These are phyloP conservation scores for Pelodytes ibericus DNA, from an alignment of 2,797 vertebrate species.

Conservation along the genomic window DNA sequence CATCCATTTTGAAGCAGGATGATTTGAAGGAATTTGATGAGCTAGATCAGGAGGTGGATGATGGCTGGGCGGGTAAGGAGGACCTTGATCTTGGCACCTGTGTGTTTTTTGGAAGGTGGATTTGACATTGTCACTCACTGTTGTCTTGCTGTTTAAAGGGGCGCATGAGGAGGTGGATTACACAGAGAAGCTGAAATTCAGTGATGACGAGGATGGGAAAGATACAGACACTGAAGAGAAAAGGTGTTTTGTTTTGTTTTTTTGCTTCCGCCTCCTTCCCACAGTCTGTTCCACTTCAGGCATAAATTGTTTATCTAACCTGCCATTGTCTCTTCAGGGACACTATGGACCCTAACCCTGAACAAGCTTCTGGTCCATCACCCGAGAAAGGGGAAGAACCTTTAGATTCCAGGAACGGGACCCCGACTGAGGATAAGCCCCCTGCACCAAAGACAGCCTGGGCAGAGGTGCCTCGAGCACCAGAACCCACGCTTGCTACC, in stretches of 20 bases:
- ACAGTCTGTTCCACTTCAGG: not conserved
- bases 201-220: constrained; percentile 91
- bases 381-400: constrained; percentile 63
- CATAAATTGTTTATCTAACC: not conserved
- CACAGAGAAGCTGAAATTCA: constrained; percentile 94
- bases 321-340: constrained; percentile 8
- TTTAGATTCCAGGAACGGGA: constrained; percentile 72
- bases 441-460: constrained; percentile 83
- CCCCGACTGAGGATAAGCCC: constrained; percentile 76
- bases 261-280: not conserved
- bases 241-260: constrained; percentile 12
- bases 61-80: constrained; percentile 89
- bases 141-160: constrained; percentile 66
- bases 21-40: constrained; percentile 90
- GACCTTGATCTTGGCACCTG: not conserved
- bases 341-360: not conserved
- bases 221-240: constrained; percentile 82
- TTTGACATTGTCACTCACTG: not conserved
- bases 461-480: constrained; percentile 75
- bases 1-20: constrained; percentile 92
- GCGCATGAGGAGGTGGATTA: constrained; percentile 97
- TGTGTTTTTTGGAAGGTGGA: no score
- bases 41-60: constrained; percentile 89
- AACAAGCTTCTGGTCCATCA: constrained; percentile 1
- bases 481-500: constrained; percentile 59